Evolutionary conservation across 2,888 invertebrate species (phyloP).

Genomic region (Lottia scabra): DNA sequence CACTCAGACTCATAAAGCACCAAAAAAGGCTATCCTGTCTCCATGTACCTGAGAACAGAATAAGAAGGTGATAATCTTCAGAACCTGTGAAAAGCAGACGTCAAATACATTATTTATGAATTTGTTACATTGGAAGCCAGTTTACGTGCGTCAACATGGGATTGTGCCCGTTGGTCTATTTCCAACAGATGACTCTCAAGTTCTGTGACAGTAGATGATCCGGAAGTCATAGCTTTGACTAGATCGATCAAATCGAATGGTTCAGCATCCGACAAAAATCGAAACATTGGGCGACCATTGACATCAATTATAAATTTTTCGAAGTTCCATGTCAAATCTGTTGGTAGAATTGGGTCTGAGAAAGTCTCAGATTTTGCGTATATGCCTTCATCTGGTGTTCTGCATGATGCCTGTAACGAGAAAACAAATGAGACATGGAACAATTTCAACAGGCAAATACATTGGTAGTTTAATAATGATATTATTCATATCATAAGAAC

Average conservation of each 20-base stretch:
- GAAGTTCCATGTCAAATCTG: slow-evolving; percentile 70
- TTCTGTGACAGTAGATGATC: not conserved
- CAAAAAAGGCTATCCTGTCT: no score
- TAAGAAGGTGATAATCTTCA: no score
- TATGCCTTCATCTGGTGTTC: slow-evolving; percentile 21
- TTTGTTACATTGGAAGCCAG: no score
- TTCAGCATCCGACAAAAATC: slow-evolving; percentile 34
- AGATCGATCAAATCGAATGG: slow-evolving; percentile 30
- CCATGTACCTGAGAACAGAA: no score
- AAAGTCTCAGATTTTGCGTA: slow-evolving; percentile 30
- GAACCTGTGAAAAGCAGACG: no score
- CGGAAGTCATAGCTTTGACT: not conserved
- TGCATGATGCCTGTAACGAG: slow-evolving; percentile 33
- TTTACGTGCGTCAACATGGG: no score
- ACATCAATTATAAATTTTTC: slow-evolving; percentile 69
- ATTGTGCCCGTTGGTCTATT: not conserved
- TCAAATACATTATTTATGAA: no score
- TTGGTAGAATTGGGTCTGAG: slow-evolving; percentile 42
- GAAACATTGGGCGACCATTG: slow-evolving; percentile 41
- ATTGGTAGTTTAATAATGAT: no score
- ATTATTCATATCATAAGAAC: no score
- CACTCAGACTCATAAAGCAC: no score
- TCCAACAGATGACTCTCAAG: not conserved
- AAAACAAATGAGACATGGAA: not conserved
- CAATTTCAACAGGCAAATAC: no score